A percentile compares a stretch with the other conserved stretches of the same genome.
phyloP scores from a whole-genome alignment of 1,140 invertebrate species.

The Brachionus asplanchnoidis region DNA sequence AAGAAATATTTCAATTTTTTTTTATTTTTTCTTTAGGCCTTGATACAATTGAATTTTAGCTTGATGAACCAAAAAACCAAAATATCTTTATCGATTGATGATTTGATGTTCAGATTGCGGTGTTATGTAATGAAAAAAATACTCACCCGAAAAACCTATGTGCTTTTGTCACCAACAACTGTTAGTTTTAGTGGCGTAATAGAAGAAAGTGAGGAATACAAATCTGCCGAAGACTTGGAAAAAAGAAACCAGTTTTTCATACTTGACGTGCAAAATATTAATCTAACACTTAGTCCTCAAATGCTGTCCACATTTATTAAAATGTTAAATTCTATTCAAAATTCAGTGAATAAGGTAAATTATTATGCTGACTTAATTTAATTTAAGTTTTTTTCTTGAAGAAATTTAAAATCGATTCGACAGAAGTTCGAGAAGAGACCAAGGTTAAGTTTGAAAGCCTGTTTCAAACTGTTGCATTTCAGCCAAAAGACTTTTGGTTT shows the following conservation, averaged over 20 bases:
- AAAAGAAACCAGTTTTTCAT: not conserved
- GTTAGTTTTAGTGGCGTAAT: conserved; percentile 3
- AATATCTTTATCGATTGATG: not conserved
- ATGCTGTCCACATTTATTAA: not conserved
- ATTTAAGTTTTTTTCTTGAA: not conserved
- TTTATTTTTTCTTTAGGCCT: not conserved
- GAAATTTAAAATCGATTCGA: not conserved
- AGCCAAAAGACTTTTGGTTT: conserved; percentile 25
- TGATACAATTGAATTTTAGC: not conserved
- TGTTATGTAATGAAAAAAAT: conserved; percentile 1
- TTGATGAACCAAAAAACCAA: conserved; percentile 5
- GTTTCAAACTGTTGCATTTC: conserved; percentile 10
- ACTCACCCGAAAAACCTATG: not conserved
- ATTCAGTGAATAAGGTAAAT: not conserved
- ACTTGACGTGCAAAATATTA: not conserved
- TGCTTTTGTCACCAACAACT: not conserved
- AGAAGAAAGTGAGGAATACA: not conserved
- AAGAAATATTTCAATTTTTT: not conserved
- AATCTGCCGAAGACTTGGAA: not conserved
- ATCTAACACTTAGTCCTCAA: not conserved
- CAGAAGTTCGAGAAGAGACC: not conserved
- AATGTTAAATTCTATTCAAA: conserved; percentile 15
- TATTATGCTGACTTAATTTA: not conserved
- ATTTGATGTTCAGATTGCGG: conserved; percentile 20
- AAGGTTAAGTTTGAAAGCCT: not conserved